Evolutionary conservation across 2,113 vertebrate species (phyloP), one percentile per base, ranked within the genome.

Genomic region (Antechinus flavipes): DNA sequence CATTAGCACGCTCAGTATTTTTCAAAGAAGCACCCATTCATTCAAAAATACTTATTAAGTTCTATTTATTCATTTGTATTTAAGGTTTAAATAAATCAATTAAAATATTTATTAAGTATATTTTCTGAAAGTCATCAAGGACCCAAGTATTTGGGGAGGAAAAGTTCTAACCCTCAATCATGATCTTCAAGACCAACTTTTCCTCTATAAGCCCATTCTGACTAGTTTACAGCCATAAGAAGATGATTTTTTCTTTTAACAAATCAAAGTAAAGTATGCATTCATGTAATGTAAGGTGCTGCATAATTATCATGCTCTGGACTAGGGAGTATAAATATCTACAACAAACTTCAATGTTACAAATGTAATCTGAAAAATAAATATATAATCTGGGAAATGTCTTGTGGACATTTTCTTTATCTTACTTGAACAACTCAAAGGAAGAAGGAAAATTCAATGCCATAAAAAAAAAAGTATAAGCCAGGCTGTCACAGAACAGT

Each of bases 391-490:
- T 56, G 35, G 46, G 93, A 91, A 92, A 93, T 55, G 50, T 47
- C 54, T 46, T 90, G 25, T 46, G 91, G 90, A 93, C 2, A 93
- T 94, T 22, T 91, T 91, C 22, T 93, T 91, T 35, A 93, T 56
- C 35, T 92, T 93, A 90, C 1, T 24, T 30, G 42, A 95, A 93
- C 89, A 97, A 93, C 84, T 58, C 52, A 58, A 94, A 58, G 12
- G 56, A 49, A 53, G 12, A 94, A 94, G 22, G 4, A 84, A 96
- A 35, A 19, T 23, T 42, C n/a, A 84, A 84, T 19, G 22, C 14
- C 68, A 84, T 84, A 42, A 30, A 35, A 42, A 42, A 19, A 91
- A 16, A 93, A 93, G 55, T 0, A n/a, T 11, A 56, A 4, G 9
- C 24, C 42, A 89, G 56, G 49, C 2, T 90, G 9, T 2, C 2